Evolutionary conservation across 2,888 invertebrate genomes (phyloP).

Genomic region (Lissocephala sabroskyi): DNA sequence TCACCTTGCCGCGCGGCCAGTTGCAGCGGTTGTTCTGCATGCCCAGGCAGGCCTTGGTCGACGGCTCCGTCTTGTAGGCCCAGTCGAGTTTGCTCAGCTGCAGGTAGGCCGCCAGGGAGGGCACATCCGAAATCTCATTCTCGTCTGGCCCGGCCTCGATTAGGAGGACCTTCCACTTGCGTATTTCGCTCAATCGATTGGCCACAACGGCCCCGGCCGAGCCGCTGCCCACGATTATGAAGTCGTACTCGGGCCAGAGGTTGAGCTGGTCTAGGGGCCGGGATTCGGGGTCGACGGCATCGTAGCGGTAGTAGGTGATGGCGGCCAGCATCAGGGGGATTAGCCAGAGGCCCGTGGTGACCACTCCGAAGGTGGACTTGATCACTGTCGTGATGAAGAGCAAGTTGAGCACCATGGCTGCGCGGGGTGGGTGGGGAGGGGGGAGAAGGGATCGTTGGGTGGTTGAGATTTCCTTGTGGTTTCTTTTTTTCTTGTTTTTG

Average conservation of each 20-base stretch:
- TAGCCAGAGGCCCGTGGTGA: conserved; percentile 86
- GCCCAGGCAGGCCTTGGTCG: conserved; percentile 84
- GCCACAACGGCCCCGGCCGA: conserved; percentile 93
- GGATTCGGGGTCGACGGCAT: conserved; percentile 86
- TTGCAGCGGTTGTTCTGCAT: conserved; percentile 88
- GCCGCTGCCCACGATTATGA: conserved; percentile 88
- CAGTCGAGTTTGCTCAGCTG: conserved; percentile 90
- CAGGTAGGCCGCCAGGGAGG: conserved; percentile 88
- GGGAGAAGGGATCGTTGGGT: background rate
- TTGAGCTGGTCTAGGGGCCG: conserved; percentile 80
- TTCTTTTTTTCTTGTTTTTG: background rate
- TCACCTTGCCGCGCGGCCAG: conserved; percentile 91
- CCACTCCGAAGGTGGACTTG: conserved; percentile 81
- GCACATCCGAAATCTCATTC: conserved; percentile 90
- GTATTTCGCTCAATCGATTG: conserved; percentile 83
- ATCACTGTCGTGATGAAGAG: conserved; percentile 84
- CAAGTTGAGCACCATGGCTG: conserved; percentile 82
- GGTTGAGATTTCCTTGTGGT: background rate
- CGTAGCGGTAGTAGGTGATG: conserved; percentile 85
- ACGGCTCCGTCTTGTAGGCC: conserved; percentile 91
- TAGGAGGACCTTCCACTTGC: conserved; percentile 83
- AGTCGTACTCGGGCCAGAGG: conserved; percentile 84
- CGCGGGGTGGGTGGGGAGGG: background rate
- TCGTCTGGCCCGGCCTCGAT: conserved; percentile 91
- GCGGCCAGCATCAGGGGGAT: conserved; percentile 88